Evolutionary conservation across 2,113 vertebrate genomes (phyloP).

Genomic region (Cettia cetti): DNA sequence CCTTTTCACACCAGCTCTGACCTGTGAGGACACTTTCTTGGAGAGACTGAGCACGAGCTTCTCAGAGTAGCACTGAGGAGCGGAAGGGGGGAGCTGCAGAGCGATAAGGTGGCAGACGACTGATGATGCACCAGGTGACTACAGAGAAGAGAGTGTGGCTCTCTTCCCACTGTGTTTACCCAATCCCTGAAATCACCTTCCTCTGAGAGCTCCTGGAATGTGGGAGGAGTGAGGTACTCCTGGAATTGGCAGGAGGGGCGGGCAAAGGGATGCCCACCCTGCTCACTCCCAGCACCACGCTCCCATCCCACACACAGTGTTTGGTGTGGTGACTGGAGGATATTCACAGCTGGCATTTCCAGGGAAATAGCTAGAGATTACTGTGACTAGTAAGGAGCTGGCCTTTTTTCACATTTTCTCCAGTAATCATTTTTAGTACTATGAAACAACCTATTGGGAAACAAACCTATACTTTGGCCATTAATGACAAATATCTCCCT

Average conservation of each 20-base stretch:
- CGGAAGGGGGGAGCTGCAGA: not conserved
- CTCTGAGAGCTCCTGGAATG: not conserved
- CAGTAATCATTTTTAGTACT: not conserved
- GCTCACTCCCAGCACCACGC: rapidly evolving
- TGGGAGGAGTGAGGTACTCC: not conserved
- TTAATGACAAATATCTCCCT: not conserved
- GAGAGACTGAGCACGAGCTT: not conserved
- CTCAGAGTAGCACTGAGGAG: not conserved
- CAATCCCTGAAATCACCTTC: not conserved
- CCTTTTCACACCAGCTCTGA: slow-evolving; percentile 10
- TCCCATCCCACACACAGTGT: not conserved
- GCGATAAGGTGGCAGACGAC: rapidly evolving
- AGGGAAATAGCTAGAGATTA: not conserved
- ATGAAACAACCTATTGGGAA: not conserved
- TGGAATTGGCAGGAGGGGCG: not conserved
- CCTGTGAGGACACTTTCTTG: not conserved
- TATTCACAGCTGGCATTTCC: not conserved
- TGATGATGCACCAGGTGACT: not conserved
- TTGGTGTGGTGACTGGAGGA: not conserved
- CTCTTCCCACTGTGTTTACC: not conserved
- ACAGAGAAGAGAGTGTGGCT: not conserved
- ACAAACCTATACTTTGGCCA: not conserved
- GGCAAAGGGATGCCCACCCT: not conserved
- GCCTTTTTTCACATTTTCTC: not conserved
- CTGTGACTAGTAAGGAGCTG: not conserved